These are phyloP conservation scores for Venturia canescens DNA, from an alignment of 1,140 invertebrate genomes.

Conservation along the genomic window DNA sequence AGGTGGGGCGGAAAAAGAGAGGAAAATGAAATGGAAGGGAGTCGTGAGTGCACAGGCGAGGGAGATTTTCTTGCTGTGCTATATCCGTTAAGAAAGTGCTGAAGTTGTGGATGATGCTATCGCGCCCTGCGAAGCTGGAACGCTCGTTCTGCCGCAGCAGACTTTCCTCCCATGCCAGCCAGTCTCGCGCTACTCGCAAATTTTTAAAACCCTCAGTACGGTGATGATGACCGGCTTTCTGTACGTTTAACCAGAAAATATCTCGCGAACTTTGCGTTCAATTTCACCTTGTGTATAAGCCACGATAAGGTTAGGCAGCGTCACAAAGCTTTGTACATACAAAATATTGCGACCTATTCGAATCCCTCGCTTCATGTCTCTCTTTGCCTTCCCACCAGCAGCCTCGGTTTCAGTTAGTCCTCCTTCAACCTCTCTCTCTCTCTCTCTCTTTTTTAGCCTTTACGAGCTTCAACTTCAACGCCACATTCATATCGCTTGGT, in stretches of 20 bases:
- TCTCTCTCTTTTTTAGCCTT: slow-evolving; percentile 9
- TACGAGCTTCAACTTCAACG: slow-evolving; percentile 11
- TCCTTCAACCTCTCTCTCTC: slow-evolving; percentile 1
- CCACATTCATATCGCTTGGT: neutral
- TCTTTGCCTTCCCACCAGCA: neutral
- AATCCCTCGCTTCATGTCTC: neutral
- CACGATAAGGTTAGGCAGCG: neutral
- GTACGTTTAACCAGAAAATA: neutral
- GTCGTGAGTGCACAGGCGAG: slow-evolving; percentile 9
- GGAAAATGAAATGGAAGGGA: neutral
- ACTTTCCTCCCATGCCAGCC: slow-evolving; percentile 10
- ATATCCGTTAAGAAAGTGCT: slow-evolving; percentile 49
- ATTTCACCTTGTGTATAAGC: neutral
- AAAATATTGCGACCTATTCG: neutral
- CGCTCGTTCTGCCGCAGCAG: slow-evolving; percentile 29
- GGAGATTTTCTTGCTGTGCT: slow-evolving; percentile 40
- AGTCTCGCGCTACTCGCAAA: slow-evolving; percentile 5
- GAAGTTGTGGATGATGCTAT: slow-evolving; percentile 50
- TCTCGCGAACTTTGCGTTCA: neutral
- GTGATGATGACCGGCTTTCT: slow-evolving; percentile 2
- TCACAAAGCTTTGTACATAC: neutral
- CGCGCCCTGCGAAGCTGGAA: slow-evolving; percentile 38
- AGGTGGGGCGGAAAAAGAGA: neutral
- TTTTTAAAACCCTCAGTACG: neutral
- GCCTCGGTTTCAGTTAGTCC: slow-evolving; percentile 5